These are phyloP conservation scores for Popillia japonica DNA, from an alignment of 1,140 invertebrate species.

Conservation along the genomic window DNA sequence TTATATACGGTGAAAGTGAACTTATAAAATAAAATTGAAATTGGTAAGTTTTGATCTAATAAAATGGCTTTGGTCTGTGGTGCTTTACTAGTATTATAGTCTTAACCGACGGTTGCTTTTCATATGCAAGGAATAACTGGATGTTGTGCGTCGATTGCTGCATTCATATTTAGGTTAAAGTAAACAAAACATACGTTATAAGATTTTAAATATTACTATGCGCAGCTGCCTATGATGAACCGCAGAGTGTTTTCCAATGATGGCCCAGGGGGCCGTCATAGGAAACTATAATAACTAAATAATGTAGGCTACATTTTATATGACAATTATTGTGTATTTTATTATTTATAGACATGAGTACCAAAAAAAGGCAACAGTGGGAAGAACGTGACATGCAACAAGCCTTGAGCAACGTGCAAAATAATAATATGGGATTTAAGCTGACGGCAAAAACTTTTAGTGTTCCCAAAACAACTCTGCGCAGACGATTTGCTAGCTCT, in stretches of 20 bases:
- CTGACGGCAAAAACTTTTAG: slow-evolving; percentile 31
- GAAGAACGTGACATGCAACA: slow-evolving; percentile 30
- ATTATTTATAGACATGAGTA: neutral
- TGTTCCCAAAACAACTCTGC: slow-evolving; percentile 34
- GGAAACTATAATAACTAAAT: no score
- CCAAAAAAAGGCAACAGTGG: slow-evolving; percentile 20
- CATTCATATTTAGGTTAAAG: slow-evolving; percentile 9
- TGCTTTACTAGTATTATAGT: no score
- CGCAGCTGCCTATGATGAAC: no score
- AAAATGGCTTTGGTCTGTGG: neutral
- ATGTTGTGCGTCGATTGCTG: no score
- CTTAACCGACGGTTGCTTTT: neutral
- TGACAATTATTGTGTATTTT: neutral
- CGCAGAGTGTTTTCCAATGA: no score
- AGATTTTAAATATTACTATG: no score
- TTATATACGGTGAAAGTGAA: no score
- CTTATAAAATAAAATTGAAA: neutral
- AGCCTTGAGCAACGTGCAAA: slow-evolving; percentile 7
- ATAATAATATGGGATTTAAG: slow-evolving; percentile 34
- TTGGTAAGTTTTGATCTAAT: neutral
- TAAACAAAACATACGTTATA: neutral
- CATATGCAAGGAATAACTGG: neutral
- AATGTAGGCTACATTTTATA: neutral
- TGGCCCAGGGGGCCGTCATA: no score
- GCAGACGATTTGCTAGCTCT: neutral